Evolutionary conservation across 2,797 vertebrate genomes (phyloP).

Genomic region (Agapornis canus): DNA sequence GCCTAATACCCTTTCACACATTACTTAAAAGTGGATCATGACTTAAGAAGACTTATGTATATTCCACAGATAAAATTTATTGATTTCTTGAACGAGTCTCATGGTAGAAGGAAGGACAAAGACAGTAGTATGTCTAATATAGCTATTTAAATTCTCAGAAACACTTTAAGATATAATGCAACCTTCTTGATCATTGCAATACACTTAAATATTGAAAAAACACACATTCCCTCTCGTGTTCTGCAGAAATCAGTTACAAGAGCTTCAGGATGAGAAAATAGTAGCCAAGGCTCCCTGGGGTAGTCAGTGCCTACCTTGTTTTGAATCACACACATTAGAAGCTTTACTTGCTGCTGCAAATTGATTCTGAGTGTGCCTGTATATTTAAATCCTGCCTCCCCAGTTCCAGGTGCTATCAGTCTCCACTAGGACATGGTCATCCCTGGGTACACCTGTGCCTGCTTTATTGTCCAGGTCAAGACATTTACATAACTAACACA

Average conservation of each 20-base stretch:
- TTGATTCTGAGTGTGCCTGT: neutral
- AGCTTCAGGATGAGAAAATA: neutral
- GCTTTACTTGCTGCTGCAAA: neutral
- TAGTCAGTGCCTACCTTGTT: neutral
- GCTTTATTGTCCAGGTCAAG: neutral
- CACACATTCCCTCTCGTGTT: neutral
- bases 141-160: neutral
- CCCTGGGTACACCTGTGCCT: neutral
- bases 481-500: too few relatives aligned
- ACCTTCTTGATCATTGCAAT: neutral
- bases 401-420: neutral
- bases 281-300: neutral
- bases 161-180: rapidly evolving
- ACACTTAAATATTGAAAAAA: neutral
- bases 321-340: neutral
- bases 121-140: rapidly evolving
- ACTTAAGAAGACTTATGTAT: neutral
- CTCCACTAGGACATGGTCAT: neutral
- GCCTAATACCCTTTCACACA: neutral
- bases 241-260: neutral
- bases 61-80: neutral
- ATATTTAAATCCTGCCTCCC: neutral
- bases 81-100: neutral
- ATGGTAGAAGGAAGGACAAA: neutral
- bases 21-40: neutral